Evolutionary conservation across 1,140 invertebrate species (phyloP).

Genomic region (Helicoverpa armigera): DNA sequence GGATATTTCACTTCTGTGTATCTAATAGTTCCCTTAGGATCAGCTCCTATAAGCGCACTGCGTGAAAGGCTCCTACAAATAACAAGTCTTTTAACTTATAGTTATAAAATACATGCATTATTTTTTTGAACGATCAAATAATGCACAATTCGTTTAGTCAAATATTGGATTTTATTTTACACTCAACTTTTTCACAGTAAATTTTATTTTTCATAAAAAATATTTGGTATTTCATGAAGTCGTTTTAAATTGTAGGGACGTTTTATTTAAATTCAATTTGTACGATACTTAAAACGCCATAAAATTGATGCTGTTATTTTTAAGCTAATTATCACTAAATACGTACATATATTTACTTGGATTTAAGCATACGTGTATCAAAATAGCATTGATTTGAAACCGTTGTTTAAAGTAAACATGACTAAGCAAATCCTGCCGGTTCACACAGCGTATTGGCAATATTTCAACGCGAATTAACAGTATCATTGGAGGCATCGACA

Average conservation of each 20-base stretch:
- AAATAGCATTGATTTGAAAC: not conserved
- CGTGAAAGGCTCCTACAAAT: not conserved
- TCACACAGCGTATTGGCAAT: constrained; percentile 15
- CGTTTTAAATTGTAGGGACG: no score
- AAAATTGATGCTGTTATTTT: no score
- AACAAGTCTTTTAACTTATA: not conserved
- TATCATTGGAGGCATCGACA: constrained; percentile 29
- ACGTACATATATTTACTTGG: no score
- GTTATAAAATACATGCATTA: not conserved
- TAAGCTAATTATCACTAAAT: no score
- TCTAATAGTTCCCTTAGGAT: not conserved
- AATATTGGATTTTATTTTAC: constrained; percentile 12
- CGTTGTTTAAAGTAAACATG: constrained; percentile 7
- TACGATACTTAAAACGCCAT: no score
- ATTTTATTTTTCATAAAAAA: constrained; percentile 1
- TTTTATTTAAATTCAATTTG: no score
- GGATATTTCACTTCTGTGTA: not conserved
- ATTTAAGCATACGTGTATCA: not conserved
- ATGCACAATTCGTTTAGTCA: not conserved
- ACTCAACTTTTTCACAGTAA: not conserved
- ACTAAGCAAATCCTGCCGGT: not conserved
- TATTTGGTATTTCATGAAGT: not conserved
- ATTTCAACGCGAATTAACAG: constrained; percentile 26
- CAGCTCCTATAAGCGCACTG: not conserved
- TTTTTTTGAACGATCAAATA: not conserved